phyloP scores from a whole-genome alignment of 1,140 invertebrate species.

The Aphidius gifuensis region DNA sequence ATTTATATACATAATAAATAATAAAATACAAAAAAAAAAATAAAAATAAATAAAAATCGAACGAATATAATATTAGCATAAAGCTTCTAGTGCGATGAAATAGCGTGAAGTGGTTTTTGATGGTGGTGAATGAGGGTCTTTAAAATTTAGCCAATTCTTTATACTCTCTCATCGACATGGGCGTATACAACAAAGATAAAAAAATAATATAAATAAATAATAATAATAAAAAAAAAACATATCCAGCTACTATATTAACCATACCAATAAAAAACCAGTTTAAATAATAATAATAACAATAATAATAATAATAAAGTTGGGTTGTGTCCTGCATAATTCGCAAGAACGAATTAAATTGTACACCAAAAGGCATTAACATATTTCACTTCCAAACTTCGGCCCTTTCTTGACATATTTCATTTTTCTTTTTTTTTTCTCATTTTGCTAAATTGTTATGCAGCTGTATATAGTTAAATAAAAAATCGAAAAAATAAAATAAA shows the following conservation, averaged over 20 bases:
- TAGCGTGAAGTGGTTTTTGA: neutral
- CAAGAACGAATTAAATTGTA: conserved; percentile 22
- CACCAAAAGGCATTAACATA: conserved; percentile 21
- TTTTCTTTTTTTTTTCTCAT: neutral
- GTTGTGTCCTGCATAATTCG: conserved; percentile 18
- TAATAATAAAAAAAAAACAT: no score
- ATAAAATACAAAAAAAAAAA: neutral
- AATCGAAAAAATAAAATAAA: no score
- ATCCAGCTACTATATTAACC: no score
- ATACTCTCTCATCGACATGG: neutral
- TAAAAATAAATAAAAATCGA: conserved; percentile 1
- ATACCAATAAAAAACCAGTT: conserved; percentile 7
- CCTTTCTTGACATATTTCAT: neutral
- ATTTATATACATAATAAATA: neutral
- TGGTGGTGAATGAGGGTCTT: neutral
- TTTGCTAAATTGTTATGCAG: conserved; percentile 4
- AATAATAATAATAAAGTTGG: neutral
- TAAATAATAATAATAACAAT: no score
- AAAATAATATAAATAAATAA: no score
- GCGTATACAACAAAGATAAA: neutral
- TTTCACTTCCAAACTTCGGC: conserved; percentile 7
- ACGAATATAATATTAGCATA: conserved; percentile 3
- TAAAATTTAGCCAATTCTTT: conserved; percentile 1
- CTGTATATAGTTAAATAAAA: no score
- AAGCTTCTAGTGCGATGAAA: conserved; percentile 12